Percentiles rank a stretch among this genome's conserved stretches.
Evolutionary conservation across 2,113 vertebrate genomes (phyloP).

Genomic region (Promerops cafer): DNA sequence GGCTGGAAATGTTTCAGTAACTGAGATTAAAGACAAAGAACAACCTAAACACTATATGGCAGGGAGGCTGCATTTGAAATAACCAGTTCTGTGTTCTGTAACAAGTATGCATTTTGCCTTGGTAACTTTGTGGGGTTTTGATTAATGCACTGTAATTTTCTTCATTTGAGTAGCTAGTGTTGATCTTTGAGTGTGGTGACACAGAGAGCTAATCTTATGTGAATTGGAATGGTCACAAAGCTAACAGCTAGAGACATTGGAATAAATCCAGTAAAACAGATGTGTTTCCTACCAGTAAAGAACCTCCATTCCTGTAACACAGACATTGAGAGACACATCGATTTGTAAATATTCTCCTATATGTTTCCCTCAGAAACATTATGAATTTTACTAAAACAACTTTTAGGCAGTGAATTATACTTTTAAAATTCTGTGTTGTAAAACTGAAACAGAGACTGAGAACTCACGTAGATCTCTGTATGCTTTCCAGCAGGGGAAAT

Average conservation of each 20-base stretch:
- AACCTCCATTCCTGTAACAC: background rate
- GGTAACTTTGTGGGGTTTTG: background rate
- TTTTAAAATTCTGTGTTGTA: background rate
- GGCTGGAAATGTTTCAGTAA: background rate
- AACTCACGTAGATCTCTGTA: background rate
- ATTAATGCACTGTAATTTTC: background rate
- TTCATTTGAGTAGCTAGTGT: background rate
- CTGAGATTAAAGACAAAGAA: background rate
- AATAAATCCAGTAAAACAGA: slow-evolving; percentile 26
- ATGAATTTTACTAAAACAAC: background rate
- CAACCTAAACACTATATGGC: background rate
- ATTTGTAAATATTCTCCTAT: background rate
- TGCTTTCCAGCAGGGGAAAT: background rate
- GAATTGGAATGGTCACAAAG: background rate
- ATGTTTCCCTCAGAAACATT: background rate
- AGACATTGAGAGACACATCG: background rate
- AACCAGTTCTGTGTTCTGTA: background rate
- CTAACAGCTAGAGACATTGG: background rate
- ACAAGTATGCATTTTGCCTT: background rate
- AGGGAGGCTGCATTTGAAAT: background rate
- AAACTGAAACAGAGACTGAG: background rate
- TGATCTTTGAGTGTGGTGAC: background rate
- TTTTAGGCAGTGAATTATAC: background rate
- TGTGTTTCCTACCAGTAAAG: background rate
- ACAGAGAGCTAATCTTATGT: background rate